A percentile compares a stretch with the other conserved stretches of the same genome.
Conservation (phyloP, 2,888 invertebrate genomes). For the Choreutis nemorana region DNA sequence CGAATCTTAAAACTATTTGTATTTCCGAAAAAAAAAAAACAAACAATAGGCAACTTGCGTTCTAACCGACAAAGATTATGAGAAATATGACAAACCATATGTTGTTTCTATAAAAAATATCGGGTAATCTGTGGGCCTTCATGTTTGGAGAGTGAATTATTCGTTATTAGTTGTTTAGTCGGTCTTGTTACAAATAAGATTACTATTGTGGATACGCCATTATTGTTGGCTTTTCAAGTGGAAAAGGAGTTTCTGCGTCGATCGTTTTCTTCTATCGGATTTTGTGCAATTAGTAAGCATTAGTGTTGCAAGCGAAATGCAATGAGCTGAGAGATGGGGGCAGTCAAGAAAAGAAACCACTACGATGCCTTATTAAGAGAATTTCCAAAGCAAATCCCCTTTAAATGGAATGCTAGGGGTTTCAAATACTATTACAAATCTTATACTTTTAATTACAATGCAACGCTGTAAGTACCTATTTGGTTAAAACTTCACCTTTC, state of each 20-base stretch:
- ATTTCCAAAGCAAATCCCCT: too few species aligned
- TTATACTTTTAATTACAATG: too few species aligned
- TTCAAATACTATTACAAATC: too few species aligned
- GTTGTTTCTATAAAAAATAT: conserved; percentile 31
- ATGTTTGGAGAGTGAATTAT: conserved; percentile 41
- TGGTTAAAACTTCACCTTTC: too few species aligned
- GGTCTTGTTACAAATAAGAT: conserved; percentile 40
- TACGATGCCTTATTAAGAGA: too few species aligned
- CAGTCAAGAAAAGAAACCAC: too few species aligned
- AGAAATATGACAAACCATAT: conserved; percentile 57
- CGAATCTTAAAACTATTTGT: conserved; percentile 56
- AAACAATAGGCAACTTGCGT: conserved; percentile 44
- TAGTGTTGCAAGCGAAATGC: conserved; percentile 26
- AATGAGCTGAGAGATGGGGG: conserved; percentile 22
- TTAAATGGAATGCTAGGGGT: too few species aligned
- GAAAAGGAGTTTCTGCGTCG: conserved; percentile 48
- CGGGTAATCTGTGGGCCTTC: conserved; percentile 16
- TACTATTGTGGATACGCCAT: conserved; percentile 38
- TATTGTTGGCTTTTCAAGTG: conserved; percentile 32
- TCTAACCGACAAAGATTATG: conserved; percentile 58
- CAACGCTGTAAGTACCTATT: too few species aligned
- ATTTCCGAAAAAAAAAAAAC: conserved; percentile 47
- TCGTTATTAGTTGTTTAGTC: conserved; percentile 40
- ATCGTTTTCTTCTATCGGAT: conserved; percentile 42
- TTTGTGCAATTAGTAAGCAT: conserved; percentile 45